Evolutionary conservation across 2,888 invertebrate species (phyloP), one percentile per base, ranked within the genome.

Genomic region (Cetonia aurata): DNA sequence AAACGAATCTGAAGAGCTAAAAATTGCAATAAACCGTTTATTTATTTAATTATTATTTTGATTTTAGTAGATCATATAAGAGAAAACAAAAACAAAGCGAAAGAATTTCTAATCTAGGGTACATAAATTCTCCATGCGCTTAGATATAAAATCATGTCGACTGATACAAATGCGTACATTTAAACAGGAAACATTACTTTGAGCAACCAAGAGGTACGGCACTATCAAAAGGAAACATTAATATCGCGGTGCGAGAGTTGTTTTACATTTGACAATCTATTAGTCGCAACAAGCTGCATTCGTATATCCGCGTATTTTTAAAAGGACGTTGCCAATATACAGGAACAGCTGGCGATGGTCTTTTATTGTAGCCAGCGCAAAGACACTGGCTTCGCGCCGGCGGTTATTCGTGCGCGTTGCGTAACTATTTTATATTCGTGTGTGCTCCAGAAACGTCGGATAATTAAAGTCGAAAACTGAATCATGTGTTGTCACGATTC

Each of bases 371-470:
- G 25, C 25, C 25, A 17, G 33, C 15, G 42, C 13, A 57, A 57
- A 41, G 42, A 42, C 44, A 57, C 19, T 15, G 25, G 42, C 37
- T 37, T 65, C 50, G 50, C 33, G 25, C 10, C n/a, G 17, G 31
- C 62, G 10, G 50, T 37, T 48, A 50, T 31, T 62, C 48, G 13
- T 6, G 17, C 13, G 10, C 37, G 62, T 65, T 65, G 19, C 50
- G 50, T 37, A 65, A 65, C 19, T 50, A 17, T 37, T 65, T 33
- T 41, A 41, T 65, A 65, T 37, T 37, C 37, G 19, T 52, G 31
- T 52, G 50, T 65, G 62, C 41, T 65, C 62, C 50, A 65, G 62
- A 65, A 52, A 50, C 37, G 50, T 19, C 62, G 62, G 37, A 65
- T 65, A 65, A 65, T 65, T 65, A 65, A 65, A 65, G 41, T 33